phyloP scores from a whole-genome alignment of 1,140 invertebrate genomes.

The Lycorma delicatula region DNA sequence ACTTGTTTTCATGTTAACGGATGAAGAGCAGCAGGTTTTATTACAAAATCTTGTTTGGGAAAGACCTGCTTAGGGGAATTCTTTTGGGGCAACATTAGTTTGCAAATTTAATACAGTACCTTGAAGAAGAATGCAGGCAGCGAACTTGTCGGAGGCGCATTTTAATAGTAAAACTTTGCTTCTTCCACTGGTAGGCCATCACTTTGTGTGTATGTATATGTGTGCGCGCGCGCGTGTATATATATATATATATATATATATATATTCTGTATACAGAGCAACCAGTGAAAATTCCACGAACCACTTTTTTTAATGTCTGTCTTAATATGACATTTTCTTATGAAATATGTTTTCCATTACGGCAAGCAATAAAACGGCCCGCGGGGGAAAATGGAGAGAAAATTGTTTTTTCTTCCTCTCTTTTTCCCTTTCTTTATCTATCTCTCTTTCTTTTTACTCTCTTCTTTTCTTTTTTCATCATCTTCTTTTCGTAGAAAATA shows the following conservation, averaged over 20 bases:
- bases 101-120: background rate
- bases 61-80: background rate
- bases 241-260: background rate
- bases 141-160: background rate
- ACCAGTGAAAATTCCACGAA: background rate
- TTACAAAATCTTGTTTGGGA: background rate
- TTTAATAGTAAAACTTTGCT: background rate
- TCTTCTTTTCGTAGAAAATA: background rate
- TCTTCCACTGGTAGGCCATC: too few relatives aligned
- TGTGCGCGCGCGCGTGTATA: background rate
- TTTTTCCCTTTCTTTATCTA: background rate
- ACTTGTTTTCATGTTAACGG: too few relatives aligned
- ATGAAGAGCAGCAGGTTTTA: background rate
- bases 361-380: slow-evolving; percentile 14
- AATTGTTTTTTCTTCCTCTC: slow-evolving; percentile 15
- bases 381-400: slow-evolving; percentile 17
- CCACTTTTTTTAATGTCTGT: slow-evolving; percentile 18
- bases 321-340: slow-evolving; percentile 20
- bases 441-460: background rate
- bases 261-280: background rate
- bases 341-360: slow-evolving; percentile 21
- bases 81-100: background rate
- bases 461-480: background rate
- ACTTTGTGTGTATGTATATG: background rate
- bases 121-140: background rate